phyloP scores from a whole-genome alignment of 1,140 invertebrate species.

The Rhopalosiphum maidis region DNA sequence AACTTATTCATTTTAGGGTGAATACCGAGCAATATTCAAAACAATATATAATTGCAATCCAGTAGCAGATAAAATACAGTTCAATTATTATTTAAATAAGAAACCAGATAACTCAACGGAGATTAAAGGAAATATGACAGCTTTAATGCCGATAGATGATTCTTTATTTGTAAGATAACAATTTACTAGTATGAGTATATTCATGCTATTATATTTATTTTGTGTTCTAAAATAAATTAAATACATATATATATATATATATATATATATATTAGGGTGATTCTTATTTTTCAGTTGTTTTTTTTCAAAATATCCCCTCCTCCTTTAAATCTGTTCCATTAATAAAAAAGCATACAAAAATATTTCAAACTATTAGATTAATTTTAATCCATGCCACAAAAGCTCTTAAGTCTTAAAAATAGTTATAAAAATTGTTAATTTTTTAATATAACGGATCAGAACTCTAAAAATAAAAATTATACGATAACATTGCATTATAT shows the following conservation, averaged over 20 bases:
- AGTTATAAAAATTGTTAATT: background rate
- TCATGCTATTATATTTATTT: background rate
- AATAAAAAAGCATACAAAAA: too few species aligned
- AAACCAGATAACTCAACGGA: background rate
- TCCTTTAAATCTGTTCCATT: too few species aligned
- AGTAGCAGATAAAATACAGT: background rate
- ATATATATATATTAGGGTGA: background rate
- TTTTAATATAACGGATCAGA: too few species aligned
- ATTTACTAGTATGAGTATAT: background rate
- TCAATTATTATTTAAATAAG: background rate
- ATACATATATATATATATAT: too few species aligned
- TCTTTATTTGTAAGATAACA: background rate
- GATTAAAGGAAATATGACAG: background rate
- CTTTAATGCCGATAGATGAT: background rate
- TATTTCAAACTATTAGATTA: too few species aligned
- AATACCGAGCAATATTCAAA: background rate
- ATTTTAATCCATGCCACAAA: too few species aligned
- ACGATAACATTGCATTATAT: too few species aligned
- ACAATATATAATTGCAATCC: background rate
- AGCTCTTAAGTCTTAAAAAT: background rate
- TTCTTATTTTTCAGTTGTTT: background rate
- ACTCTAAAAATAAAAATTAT: too few species aligned
- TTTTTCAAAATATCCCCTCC: too few species aligned
- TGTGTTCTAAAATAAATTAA: background rate
- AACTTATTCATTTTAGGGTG: background rate